A percentile compares a stretch with the other conserved stretches of the same genome.
Evolutionary conservation across 2,888 invertebrate species (phyloP).

Genomic region (Conistra vaccinii): DNA sequence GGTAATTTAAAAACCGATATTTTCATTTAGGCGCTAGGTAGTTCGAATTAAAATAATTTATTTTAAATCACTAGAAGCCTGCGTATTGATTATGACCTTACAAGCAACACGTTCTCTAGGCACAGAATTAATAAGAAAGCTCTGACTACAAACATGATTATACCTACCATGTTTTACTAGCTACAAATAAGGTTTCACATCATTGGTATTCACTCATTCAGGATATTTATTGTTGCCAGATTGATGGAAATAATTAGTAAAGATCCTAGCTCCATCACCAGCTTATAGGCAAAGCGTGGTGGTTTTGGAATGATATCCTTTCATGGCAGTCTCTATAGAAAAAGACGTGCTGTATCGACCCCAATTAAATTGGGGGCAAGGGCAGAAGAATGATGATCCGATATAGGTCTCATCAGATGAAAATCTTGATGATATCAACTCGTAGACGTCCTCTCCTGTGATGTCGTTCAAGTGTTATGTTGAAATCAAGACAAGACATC

Average conservation of each 20-base stretch:
- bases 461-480: no score
- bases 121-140: constrained; percentile 18
- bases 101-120: constrained; percentile 17
- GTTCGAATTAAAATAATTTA: not conserved
- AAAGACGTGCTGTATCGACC: fast-evolving
- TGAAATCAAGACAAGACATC: not conserved
- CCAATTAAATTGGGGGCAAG: not conserved
- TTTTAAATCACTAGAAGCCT: not conserved
- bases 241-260: not conserved
- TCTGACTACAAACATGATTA: not conserved
- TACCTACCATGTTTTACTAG: not conserved
- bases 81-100: constrained; percentile 36
- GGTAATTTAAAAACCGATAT: not conserved
- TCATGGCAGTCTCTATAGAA: not conserved
- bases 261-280: no score
- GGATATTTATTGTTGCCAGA: not conserved
- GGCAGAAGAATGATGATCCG: not conserved
- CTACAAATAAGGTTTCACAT: not conserved
- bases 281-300: not conserved
- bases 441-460: no score
- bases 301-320: not conserved
- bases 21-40: not conserved
- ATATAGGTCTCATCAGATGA: not conserved
- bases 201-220: not conserved
- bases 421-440: not conserved